Conservation (phyloP, 2,113 vertebrate species). For the Cololabis saira region DNA sequence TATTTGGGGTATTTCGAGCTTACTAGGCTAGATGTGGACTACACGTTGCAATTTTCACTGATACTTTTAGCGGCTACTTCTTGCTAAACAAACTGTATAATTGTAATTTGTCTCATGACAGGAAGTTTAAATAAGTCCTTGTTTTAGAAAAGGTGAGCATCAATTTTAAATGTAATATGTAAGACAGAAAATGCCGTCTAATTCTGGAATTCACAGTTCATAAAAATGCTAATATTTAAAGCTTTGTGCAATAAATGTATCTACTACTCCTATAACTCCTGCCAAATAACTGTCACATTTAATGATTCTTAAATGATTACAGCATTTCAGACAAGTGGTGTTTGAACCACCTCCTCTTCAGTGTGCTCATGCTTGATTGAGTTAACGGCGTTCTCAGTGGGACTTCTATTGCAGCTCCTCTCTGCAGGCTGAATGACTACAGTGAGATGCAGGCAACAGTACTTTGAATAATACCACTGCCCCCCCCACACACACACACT, state of each 20-base stretch:
- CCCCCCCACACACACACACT: slow-evolving; percentile 10
- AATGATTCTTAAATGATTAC: slow-evolving; percentile 26
- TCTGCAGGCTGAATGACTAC: slow-evolving; percentile 18
- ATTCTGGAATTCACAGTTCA: not conserved
- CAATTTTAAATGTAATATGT: not conserved
- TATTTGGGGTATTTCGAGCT: no score
- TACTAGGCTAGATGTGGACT: no score
- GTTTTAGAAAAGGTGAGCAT: not conserved
- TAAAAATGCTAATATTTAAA: slow-evolving; percentile 23
- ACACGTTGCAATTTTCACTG: not conserved
- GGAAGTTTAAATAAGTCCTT: not conserved
- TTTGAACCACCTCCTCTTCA: slow-evolving; percentile 34
- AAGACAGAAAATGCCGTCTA: not conserved
- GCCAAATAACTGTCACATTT: slow-evolving; percentile 22
- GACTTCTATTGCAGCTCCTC: slow-evolving; percentile 31
- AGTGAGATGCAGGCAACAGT: slow-evolving; percentile 20
- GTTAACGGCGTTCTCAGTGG: slow-evolving; percentile 26
- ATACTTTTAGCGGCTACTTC: not conserved
- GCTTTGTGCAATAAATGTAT: slow-evolving; percentile 21
- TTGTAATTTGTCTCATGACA: not conserved
- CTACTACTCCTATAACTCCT: slow-evolving; percentile 19
- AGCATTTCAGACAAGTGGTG: slow-evolving; percentile 15
- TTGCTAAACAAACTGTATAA: not conserved
- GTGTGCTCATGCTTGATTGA: slow-evolving; percentile 29
- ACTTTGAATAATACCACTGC: slow-evolving; percentile 37